Evolutionary conservation across 1,140 invertebrate genomes (phyloP), one percentile per base, ranked within the genome.

Genomic region (Cepaea nemoralis): DNA sequence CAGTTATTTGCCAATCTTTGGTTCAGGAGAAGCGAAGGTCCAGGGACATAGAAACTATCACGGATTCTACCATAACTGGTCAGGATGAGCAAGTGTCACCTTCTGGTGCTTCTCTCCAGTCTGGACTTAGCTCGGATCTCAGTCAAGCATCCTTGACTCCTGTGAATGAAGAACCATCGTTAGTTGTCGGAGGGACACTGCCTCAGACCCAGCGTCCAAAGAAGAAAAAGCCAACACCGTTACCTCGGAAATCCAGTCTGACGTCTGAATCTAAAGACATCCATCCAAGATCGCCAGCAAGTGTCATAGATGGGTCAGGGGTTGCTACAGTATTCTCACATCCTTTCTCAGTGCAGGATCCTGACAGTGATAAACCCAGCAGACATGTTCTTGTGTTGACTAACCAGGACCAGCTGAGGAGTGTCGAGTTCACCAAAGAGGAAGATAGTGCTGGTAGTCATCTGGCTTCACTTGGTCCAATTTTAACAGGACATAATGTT

Each of bases 41-140:
- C 3, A 80, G 88, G 75, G 90, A 92, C 82, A 91, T 91, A 74
- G 91, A 92, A 80, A 92, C 91, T 0, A 83, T 89, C 14, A 91
- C 90, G 10, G 91, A 92, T 31, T 83, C 87, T 22, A 27, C 70
- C 45, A 50, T 81, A 35, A 78, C 66, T 19, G 77, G 66, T 19
- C 59, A 35, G 39, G 69, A 73, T 14, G 35, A 73, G 24, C 35
- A 63, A 24, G 5, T 45, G 10, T 39, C 67, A 31, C 48, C 59
- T 24, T 50, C 48, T 19, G 24, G 39, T 39, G 45, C 35, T 2
- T 48, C 73, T 35, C 24, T 22, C n/a, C 42, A 45, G 48, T 22
- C n/a, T 48, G 40, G n/a, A 40, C 8, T 48, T 24, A 35, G 2
- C 40, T 67, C 66, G 16, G 39, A 45, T n/a, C 27, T 45, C 8